Conservation (phyloP, 2,113 vertebrate species). For the Copsychus sechellarum region DNA sequence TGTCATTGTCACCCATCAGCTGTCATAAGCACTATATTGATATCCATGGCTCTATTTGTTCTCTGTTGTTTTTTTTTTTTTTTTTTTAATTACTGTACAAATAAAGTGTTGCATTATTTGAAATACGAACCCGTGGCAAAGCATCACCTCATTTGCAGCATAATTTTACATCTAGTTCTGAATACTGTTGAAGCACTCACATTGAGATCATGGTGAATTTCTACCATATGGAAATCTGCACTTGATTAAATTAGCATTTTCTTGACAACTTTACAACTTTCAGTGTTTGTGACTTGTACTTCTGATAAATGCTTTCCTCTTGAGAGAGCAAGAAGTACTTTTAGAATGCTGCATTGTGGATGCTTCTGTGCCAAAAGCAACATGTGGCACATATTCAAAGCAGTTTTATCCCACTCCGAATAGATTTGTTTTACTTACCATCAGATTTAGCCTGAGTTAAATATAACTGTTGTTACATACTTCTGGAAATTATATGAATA, state of each 20-base stretch:
- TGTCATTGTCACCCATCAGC: not conserved
- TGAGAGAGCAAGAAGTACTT: not conserved
- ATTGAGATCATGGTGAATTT: not conserved
- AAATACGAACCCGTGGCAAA: not conserved
- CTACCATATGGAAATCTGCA: not conserved
- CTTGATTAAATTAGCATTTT: slow-evolving; percentile 57
- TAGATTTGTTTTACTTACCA: not conserved
- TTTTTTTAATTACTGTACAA: not conserved
- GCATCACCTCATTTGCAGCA: not conserved
- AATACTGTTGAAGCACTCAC: not conserved
- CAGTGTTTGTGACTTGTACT: not conserved
- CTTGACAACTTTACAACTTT: slow-evolving; percentile 20
- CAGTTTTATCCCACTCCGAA: not conserved
- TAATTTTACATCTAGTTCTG: not conserved
- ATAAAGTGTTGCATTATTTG: not conserved
- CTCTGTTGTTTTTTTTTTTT: not conserved
- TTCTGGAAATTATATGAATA: not conserved
- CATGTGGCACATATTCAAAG: not conserved
- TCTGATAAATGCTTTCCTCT: slow-evolving; percentile 14
- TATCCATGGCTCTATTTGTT: not conserved
- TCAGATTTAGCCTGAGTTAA: not conserved
- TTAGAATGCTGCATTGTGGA: not conserved
- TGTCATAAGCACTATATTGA: not conserved
- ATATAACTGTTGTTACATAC: not conserved
- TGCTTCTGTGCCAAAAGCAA: not conserved